Base-by-base conservation (phyloP, 2,888 invertebrate genomes). In the Dusona sp. region DNA sequence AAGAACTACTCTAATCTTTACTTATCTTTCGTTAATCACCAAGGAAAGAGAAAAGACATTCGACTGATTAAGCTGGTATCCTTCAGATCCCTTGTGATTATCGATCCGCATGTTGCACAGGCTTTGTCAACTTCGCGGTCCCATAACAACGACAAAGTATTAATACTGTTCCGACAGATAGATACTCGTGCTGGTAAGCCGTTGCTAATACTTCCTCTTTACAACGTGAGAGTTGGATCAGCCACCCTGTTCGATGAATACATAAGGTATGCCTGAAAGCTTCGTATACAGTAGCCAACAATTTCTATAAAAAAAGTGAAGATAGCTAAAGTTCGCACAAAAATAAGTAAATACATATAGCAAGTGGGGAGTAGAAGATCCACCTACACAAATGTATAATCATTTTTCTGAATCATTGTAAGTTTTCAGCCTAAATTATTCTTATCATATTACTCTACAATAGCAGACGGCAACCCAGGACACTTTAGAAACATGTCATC, bases 121-220 rank as follows among this genome's bases (percentile, higher is more conserved):
- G 83, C 77, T 83, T 57, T 54, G 73, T 74, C 65, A 73, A 87
- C 80, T 85, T 81, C 67, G 65, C 54, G 65, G 54, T 64, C 54
- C 65, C 64, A 45, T 45, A 54, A 45, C 54, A 72, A 73, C 72
- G 29, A 61, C 64, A 16, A 65, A 75, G 84, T 80, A 79, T 65
- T 72, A 86, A 85, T 85, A 83, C 80, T 70, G 25, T 38, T 75
- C 67, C 25, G 68, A 83, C 85, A 84, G 87, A 86, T 87, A 84
- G 79, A 86, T 86, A 86, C 72, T 75, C 65, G 36, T 54, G 79
- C 79, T 73, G 75, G 84, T 87, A 82, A 87, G 86, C 84, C 74
- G 75, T 86, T 79, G 79, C 77, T 84, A 84, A 86, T 83, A 80
- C 88, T 86, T 80, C 77, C 78, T 80, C 78, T 72, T 68, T 51